Base-by-base conservation (phyloP, 2,888 invertebrate genomes). In the Leptopterna dolabrata region DNA sequence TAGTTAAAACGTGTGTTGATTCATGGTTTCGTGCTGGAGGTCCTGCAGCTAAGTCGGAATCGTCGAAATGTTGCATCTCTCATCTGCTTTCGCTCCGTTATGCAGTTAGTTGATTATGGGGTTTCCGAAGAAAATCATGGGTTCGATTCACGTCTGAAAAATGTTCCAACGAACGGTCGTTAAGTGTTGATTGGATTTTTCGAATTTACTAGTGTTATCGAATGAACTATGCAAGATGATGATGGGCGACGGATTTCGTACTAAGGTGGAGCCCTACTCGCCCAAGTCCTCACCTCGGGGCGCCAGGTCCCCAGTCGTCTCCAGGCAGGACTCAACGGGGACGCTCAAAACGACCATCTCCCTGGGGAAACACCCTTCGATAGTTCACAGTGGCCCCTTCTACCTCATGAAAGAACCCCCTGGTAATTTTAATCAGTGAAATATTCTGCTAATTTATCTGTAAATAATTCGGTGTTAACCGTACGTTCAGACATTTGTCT, bases 321-420 rank as follows among this genome's bases (percentile, higher is more conserved):
- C 97, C 90, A 95, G 98, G 90, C 98, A 98, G 93, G 98, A 99
- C 93, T 98, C 98, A 89, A 98, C 98, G 90, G 99, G 98, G 91
- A 99, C 98, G 89, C 94, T 99, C 90, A 98, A 98, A 94, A 98
- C 98, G 90, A 99, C 98, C 90, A 99, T 99, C 93, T 97, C 98
- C 89, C 93, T 99, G 90, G 98, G 98, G 90, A 98, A 98, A 93
- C 98, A 98, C 92, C 98, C 99, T 87, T 97, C 98, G 88, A 98
- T 99, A 91, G 97, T 98, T 92, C 97, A 98, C 92, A 97, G 97
- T 93, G 98, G 98, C 91, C 98, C 98, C 91, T 99, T 99, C 93
- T 99, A 99, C 93, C 95, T 99, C 92, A 97, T 98, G 96, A 98
- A 97, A 94, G 98, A 98, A 93, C 96, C 97, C 91, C 97, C 97